Percentiles rank a stretch among this genome's conserved stretches.
Conservation (phyloP, 2,797 vertebrate species). For the Prionace glauca region DNA sequence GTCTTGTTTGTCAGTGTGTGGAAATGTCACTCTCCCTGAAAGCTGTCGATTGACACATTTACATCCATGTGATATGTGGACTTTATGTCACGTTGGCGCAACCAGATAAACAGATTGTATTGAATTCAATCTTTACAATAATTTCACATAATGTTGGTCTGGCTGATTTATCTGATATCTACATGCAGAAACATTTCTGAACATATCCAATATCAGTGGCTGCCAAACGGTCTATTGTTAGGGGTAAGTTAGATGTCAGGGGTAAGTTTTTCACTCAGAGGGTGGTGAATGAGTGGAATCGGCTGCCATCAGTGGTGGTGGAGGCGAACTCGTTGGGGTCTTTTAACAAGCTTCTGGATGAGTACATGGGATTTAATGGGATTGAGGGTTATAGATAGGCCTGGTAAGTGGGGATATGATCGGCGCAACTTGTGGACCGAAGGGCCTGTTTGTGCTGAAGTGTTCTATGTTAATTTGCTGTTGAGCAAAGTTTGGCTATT, state of each 20-base stretch:
- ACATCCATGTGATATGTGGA: not conserved
- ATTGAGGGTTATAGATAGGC: too few species aligned
- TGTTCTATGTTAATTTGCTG: not conserved
- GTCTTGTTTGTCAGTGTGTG: not conserved
- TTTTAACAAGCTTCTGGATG: too few species aligned
- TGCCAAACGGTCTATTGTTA: not conserved
- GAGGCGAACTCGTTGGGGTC: too few species aligned
- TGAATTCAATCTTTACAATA: not conserved
- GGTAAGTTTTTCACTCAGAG: too few species aligned
- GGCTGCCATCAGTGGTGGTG: too few species aligned
- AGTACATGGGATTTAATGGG: too few species aligned
- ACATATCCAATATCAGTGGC: not conserved
- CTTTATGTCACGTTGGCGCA: not conserved
- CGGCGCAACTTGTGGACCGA: too few species aligned
- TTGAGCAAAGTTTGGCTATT: not conserved
- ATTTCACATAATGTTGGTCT: not conserved
- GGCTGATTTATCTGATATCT: not conserved
- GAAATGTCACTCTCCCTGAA: not conserved
- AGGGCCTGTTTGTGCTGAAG: too few species aligned
- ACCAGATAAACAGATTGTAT: not conserved
- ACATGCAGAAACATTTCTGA: not conserved
- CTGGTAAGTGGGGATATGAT: too few species aligned
- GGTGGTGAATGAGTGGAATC: too few species aligned
- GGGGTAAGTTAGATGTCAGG: too few species aligned
- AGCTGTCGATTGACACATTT: not conserved